Percentiles rank a stretch among this genome's conserved stretches.
Evolutionary conservation across 2,113 vertebrate genomes (phyloP).

Genomic region (Mirza zaza): DNA sequence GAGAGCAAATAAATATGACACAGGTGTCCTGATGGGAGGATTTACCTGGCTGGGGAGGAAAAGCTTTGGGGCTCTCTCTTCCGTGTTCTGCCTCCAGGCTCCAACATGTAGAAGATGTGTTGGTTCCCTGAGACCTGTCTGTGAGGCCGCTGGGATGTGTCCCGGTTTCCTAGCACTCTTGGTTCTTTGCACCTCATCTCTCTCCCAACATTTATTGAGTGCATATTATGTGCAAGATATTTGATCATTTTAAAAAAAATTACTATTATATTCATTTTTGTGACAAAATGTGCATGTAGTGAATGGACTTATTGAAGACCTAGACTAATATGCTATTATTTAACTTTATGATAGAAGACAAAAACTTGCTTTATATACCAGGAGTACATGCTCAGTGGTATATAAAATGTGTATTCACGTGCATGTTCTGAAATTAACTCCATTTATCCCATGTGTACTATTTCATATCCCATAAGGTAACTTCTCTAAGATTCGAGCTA

Average conservation of each 20-base stretch:
- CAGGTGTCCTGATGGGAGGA: rapidly evolving
- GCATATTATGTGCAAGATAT: background rate
- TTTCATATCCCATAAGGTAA: background rate
- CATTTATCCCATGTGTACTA: too few relatives aligned
- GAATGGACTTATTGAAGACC: background rate
- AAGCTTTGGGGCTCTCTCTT: background rate
- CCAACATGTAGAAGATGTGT: too few relatives aligned
- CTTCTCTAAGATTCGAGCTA: background rate
- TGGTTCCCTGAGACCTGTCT: background rate
- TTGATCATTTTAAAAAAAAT: background rate
- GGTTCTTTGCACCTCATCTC: background rate
- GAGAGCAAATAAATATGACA: background rate
- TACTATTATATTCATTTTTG: background rate
- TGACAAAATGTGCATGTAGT: background rate
- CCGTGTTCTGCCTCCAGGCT: rapidly evolving
- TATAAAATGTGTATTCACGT: rapidly evolving
- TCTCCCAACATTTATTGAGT: background rate
- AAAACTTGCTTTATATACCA: background rate
- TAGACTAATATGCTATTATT: background rate
- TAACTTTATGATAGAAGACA: background rate
- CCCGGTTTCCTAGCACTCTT: background rate
- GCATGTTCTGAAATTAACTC: background rate
- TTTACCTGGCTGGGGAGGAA: rapidly evolving
- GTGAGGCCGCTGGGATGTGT: too few relatives aligned
- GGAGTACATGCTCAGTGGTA: background rate